A percentile compares a stretch with the other conserved stretches of the same genome.
Conservation (phyloP, 2,797 vertebrate genomes). For the Cyclura pinguis region DNA sequence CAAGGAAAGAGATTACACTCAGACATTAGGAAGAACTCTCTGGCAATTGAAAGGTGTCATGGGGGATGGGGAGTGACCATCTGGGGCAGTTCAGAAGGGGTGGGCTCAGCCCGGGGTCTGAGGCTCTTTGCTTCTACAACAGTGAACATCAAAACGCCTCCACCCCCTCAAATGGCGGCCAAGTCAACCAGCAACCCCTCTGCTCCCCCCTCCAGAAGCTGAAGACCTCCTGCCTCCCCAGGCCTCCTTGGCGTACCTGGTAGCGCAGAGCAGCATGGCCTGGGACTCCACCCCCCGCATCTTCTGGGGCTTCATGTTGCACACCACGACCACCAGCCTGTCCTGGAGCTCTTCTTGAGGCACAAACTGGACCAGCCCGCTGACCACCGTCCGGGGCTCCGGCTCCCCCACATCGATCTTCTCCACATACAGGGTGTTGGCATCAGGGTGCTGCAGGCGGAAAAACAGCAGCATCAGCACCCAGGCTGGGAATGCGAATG, state of each 20-base stretch:
- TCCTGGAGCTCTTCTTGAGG: constrained; percentile 90
- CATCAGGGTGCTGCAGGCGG: constrained; percentile 90
- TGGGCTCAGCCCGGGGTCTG: too few species aligned
- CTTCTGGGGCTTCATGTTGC: constrained; percentile 97
- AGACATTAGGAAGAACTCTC: too few species aligned
- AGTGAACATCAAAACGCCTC: too few species aligned
- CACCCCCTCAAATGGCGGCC: too few species aligned
- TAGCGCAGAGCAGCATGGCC: constrained; percentile 96
- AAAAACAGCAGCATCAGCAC: background rate
- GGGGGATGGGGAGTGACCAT: too few species aligned
- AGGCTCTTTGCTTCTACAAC: too few species aligned
- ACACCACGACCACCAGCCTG: constrained; percentile 91
- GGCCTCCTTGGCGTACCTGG: constrained; percentile 75
- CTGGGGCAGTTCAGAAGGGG: too few species aligned
- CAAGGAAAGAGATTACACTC: too few species aligned
- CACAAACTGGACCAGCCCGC: constrained; percentile 92
- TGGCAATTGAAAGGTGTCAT: too few species aligned
- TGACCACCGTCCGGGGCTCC: constrained; percentile 92
- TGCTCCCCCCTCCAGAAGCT: background rate
- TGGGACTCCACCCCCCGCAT: constrained; percentile 97
- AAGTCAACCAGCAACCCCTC: too few species aligned
- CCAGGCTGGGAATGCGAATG: background rate
- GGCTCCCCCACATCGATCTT: constrained; percentile 93
- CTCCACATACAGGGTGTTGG: constrained; percentile 93
- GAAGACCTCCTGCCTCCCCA: fast-evolving